Percentiles rank a stretch among this genome's conserved stretches.
phyloP scores from a whole-genome alignment of 2,888 invertebrate species.

The Drosophila antonietae region DNA sequence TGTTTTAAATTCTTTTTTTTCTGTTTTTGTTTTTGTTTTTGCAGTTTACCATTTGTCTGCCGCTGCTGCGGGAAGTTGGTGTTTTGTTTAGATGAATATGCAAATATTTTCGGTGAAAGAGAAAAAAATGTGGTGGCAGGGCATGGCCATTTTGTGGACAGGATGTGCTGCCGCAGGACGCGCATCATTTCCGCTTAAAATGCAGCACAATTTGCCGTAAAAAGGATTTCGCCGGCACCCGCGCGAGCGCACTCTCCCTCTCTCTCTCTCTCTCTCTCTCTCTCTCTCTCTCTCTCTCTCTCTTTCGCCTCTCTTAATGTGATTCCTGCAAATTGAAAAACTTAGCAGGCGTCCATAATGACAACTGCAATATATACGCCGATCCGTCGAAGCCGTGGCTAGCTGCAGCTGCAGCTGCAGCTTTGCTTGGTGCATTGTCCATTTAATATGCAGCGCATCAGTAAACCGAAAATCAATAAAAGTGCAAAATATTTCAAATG shows the following conservation, averaged over 20 bases:
- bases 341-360: constrained; percentile 64
- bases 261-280: not conserved
- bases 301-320: constrained; percentile 22
- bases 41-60: constrained; percentile 44
- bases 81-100: constrained; percentile 83
- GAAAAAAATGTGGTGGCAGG: constrained; percentile 43
- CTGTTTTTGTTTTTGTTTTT: constrained; percentile 21
- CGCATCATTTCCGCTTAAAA: constrained; percentile 79
- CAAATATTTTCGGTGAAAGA: constrained; percentile 71
- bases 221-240: constrained; percentile 57
- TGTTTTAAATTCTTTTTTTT: constrained; percentile 34
- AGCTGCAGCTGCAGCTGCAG: not conserved
- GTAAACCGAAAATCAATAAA: constrained; percentile 74
- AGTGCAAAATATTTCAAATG: constrained; percentile 75
- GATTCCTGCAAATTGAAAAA: constrained; percentile 55
- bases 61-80: constrained; percentile 71
- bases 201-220: constrained; percentile 80
- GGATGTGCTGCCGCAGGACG: constrained; percentile 78
- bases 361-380: constrained; percentile 48
- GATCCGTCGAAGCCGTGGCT: not conserved
- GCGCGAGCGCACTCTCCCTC: too few relatives aligned
- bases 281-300: not conserved
- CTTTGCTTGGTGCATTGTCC: constrained; percentile 52
- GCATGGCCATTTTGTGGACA: constrained; percentile 69
- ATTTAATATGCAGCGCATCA: constrained; percentile 74